Evolutionary conservation across 2,113 vertebrate genomes (phyloP).

Genomic region (Lepidothrix coronata): DNA sequence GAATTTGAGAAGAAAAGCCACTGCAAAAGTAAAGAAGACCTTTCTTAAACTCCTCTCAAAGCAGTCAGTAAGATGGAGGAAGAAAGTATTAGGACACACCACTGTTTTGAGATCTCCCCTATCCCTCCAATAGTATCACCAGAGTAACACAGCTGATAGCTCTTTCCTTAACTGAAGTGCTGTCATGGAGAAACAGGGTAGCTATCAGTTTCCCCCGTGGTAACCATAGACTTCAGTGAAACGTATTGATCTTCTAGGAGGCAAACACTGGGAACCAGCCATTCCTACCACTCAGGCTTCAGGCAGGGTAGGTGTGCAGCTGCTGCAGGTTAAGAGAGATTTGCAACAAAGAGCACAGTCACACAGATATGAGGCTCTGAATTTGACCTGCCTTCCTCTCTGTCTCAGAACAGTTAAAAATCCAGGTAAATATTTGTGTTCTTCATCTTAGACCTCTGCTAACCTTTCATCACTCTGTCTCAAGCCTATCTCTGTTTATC

Average conservation of each 20-base stretch:
- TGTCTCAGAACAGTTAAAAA: background rate
- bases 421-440: slow-evolving; percentile 25
- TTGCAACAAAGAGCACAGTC: background rate
- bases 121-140: background rate
- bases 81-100: background rate
- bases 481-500: background rate
- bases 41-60: background rate
- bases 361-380: background rate
- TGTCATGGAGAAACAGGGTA: background rate
- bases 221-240: background rate
- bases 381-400: background rate
- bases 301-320: background rate
- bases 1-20: background rate
- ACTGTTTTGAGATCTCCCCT: background rate
- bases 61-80: background rate
- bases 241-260: background rate
- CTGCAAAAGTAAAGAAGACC: background rate
- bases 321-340: background rate
- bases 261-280: background rate
- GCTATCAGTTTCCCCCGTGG: background rate
- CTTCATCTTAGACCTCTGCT: slow-evolving; percentile 4
- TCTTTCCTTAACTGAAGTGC: background rate
- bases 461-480: slow-evolving; percentile 7
- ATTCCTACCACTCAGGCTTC: background rate
- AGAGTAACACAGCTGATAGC: background rate